phyloP scores from a whole-genome alignment of 2,113 vertebrate genomes.

The Hylia prasina region DNA sequence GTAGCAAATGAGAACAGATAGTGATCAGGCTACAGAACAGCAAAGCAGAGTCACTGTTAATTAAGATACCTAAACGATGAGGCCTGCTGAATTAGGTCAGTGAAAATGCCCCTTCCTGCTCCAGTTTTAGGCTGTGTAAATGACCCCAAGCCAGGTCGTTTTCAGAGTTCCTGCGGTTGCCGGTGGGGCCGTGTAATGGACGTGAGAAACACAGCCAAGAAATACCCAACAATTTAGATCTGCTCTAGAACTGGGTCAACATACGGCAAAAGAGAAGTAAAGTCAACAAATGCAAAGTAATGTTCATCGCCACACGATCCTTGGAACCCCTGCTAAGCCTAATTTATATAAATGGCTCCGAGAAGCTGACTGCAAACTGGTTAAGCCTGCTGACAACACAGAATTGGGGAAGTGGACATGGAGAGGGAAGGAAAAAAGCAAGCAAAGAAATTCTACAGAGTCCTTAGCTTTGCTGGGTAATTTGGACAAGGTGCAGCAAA shows the following conservation, averaged over 20 bases:
- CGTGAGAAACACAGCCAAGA: constrained; percentile 25
- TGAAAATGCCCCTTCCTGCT: constrained; percentile 16
- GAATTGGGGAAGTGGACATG: constrained; percentile 45
- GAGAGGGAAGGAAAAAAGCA: neutral
- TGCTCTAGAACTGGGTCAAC: constrained; percentile 58
- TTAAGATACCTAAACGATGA: constrained; percentile 35
- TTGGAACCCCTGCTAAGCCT: constrained; percentile 53
- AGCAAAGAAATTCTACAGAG: constrained; percentile 26
- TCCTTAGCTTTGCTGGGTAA: neutral
- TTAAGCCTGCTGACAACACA: constrained; percentile 64
- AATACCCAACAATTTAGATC: constrained; percentile 30
- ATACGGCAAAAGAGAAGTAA: constrained; percentile 55
- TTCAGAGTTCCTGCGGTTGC: constrained; percentile 9
- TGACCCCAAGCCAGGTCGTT: neutral
- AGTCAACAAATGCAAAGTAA: constrained; percentile 69
- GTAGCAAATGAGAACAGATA: constrained; percentile 34
- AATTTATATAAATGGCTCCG: constrained; percentile 70
- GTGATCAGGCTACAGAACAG: constrained; percentile 19
- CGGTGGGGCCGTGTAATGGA: neutral
- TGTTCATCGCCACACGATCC: constrained; percentile 38
- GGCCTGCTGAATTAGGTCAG: constrained; percentile 32
- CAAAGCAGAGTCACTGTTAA: constrained; percentile 42
- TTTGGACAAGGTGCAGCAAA: constrained; percentile 37
- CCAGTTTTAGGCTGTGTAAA: constrained; percentile 37
- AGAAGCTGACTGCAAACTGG: constrained; percentile 59